Base-by-base conservation (phyloP, 2,113 vertebrate species). In the Motacilla alba region DNA sequence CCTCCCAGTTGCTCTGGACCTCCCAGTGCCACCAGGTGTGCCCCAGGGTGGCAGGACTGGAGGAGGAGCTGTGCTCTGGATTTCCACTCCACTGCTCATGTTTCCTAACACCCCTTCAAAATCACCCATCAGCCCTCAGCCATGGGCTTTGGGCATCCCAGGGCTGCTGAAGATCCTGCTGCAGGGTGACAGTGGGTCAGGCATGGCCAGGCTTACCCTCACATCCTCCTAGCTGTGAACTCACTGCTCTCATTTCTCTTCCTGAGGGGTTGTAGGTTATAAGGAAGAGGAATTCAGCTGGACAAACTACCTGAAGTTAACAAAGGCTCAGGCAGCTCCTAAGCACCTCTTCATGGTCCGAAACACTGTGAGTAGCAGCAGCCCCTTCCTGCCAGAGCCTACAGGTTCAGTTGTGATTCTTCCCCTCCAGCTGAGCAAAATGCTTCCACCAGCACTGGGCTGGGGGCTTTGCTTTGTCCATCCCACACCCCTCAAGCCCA, bases 281-380 rank as follows among this genome's bases (percentile, higher is more conserved):
- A 99, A 99, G 96, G 99, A 99, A 87, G 99, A 99, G 60, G 99
- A 99, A 97, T 99, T 99, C 97, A 99, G 98, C 94, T 99, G 99
- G 99, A 97, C 98, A 91, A 99, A 98, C 98, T 99, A 99, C 93
- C 97, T 99, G 96, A 99, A 98, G 95, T 97, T 99, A 97, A 99
- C 98, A 58, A 99, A 99, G 98, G 98, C 99, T 97, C 99, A 99
- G 97, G 98, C 98, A 77, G 99, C 99, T 95, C 98, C 99, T 70
- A 98, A 99, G 97, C 99, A 99, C 74, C 97, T 99, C 63, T 99
- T 99, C 96, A 87, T 98, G 81, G 98, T 98, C 96, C 98, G 98
- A 81, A 98, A 98, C 85, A 98, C 97, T 83, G 99, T 99, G 97
- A 98, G 98, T 98, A 94, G 66, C 89, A 88, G 72, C 33, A 70